phyloP scores from a whole-genome alignment of 2,797 vertebrate species.

The Amphiprion clarkii region DNA sequence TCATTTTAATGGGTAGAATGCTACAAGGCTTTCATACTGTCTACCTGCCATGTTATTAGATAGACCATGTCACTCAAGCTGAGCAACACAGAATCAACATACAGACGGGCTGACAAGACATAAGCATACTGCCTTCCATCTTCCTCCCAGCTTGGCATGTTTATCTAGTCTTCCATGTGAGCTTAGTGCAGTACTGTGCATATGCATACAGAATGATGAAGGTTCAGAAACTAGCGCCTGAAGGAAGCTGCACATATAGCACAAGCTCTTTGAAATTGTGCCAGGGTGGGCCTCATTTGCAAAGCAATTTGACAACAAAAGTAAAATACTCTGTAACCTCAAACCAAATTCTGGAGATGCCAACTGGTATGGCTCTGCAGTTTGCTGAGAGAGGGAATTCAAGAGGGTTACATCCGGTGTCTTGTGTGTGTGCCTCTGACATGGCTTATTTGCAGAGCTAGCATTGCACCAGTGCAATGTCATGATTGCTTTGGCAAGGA shows the following conservation, averaged over 20 bases:
- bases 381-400: slow-evolving; percentile 59
- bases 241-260: slow-evolving; percentile 78
- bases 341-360: slow-evolving; percentile 74
- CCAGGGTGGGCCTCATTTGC: slow-evolving; percentile 81
- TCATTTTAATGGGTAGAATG: slow-evolving; percentile 85
- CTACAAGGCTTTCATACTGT: slow-evolving; percentile 75
- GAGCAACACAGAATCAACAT: slow-evolving; percentile 71
- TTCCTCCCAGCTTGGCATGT: slow-evolving; percentile 76
- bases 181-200: slow-evolving; percentile 71
- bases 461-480: slow-evolving; percentile 75
- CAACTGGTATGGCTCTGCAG: slow-evolving; percentile 52
- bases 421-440: slow-evolving; percentile 61
- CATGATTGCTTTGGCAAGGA: slow-evolving; percentile 79
- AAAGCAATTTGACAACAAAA: slow-evolving; percentile 83
- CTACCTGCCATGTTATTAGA: slow-evolving; percentile 84
- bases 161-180: slow-evolving; percentile 81
- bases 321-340: slow-evolving; percentile 77
- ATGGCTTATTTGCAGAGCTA: slow-evolving; percentile 72
- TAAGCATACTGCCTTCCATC: slow-evolving; percentile 76
- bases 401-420: slow-evolving; percentile 61
- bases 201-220: slow-evolving; percentile 78
- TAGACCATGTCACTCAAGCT: slow-evolving; percentile 81
- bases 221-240: slow-evolving; percentile 77
- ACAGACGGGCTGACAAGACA: slow-evolving; percentile 78
- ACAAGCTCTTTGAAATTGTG: slow-evolving; percentile 77